These are phyloP conservation scores for Drosophila hydei DNA, from an alignment of 1,140 invertebrate genomes.

Conservation along the genomic window DNA sequence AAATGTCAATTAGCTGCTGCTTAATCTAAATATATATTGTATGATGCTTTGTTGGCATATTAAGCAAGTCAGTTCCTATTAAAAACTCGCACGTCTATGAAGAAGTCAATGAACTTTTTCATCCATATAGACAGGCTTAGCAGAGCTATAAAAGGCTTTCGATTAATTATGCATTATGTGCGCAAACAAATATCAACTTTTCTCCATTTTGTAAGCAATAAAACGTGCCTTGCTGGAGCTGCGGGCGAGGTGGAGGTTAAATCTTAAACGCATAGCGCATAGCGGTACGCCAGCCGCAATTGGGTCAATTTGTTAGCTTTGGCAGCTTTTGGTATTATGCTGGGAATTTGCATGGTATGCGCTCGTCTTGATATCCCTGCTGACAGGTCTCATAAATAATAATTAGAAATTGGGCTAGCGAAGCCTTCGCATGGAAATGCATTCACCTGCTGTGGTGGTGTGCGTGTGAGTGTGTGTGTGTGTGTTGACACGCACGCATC, in stretches of 20 bases:
- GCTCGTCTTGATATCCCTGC: constrained; percentile 25
- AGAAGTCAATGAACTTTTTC: neutral
- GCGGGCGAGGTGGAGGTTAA: too few species aligned
- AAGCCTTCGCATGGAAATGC: constrained; percentile 45
- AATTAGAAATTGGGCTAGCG: constrained; percentile 53
- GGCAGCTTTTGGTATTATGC: constrained; percentile 16
- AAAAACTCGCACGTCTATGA: neutral
- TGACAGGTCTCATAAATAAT: constrained; percentile 63
- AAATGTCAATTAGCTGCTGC: too few species aligned
- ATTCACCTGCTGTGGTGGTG: constrained; percentile 25
- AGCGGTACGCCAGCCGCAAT: neutral
- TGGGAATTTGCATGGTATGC: constrained; percentile 19
- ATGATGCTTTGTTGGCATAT: too few species aligned
- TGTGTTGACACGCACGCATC: constrained; percentile 37
- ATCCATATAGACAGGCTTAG: neutral
- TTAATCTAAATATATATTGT: too few species aligned
- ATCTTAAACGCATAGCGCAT: neutral
- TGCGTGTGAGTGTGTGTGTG: constrained; percentile 1
- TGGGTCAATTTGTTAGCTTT: constrained; percentile 9
- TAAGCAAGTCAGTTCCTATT: too few species aligned
- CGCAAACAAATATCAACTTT: too few species aligned
- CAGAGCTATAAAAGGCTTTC: neutral
- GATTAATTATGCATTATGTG: constrained; percentile 4
- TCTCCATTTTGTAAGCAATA: too few species aligned
- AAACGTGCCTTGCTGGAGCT: too few species aligned